Conservation (phyloP, 2,888 invertebrate genomes). For the Drosophila koepferae region DNA sequence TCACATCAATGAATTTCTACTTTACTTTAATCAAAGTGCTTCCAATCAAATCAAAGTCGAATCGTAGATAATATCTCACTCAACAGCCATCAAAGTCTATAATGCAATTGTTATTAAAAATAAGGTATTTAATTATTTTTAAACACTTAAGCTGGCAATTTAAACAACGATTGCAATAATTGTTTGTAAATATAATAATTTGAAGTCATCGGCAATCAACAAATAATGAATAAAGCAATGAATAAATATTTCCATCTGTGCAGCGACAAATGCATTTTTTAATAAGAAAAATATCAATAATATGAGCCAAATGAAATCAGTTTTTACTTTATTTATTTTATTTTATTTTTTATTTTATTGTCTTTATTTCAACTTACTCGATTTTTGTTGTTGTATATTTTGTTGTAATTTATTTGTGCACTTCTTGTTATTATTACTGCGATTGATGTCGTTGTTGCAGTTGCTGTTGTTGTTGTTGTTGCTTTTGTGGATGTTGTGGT, state of each 20-base stretch:
- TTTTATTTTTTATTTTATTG: too few relatives aligned
- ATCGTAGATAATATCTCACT: neutral
- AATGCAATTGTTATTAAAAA: neutral
- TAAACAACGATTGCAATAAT: neutral
- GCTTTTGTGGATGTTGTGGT: conserved; percentile 30
- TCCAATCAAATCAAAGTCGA: neutral
- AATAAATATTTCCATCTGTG: neutral
- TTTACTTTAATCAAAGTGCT: neutral
- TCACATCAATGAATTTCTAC: too few relatives aligned
- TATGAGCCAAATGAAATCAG: neutral
- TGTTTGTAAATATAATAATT: neutral
- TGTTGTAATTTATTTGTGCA: conserved; percentile 27
- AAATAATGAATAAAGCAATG: neutral
- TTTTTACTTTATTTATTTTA: neutral
- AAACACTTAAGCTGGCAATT: neutral
- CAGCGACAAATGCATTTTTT: neutral
- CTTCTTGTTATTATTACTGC: conserved; percentile 33
- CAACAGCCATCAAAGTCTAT: neutral
- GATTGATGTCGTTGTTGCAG: conserved; percentile 45
- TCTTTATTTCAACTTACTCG: conserved; percentile 49
- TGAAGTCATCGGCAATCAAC: neutral
- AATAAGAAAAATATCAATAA: conserved; percentile 19
- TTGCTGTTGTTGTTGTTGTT: conserved; percentile 50
- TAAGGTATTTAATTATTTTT: neutral
- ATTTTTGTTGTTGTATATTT: conserved; percentile 56